Evolutionary conservation across 1,140 invertebrate species (phyloP).

Genomic region (Patella vulgata): DNA sequence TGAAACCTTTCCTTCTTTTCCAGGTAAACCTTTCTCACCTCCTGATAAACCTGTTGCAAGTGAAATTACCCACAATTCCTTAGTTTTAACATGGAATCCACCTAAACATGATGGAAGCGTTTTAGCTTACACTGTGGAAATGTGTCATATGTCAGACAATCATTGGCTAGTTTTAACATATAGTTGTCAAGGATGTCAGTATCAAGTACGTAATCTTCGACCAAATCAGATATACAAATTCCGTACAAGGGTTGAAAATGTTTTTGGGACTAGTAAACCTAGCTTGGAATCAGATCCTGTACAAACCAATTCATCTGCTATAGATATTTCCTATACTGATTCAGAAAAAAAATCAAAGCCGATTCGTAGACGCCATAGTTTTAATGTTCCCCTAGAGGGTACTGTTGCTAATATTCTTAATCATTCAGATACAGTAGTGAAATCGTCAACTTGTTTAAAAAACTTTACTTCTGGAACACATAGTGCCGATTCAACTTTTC

Average conservation of each 20-base stretch:
- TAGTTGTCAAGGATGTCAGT: constrained; percentile 89
- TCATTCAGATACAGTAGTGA: constrained; percentile 6
- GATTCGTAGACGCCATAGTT: constrained; percentile 41
- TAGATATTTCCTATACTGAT: constrained; percentile 13
- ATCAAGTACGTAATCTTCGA: constrained; percentile 86
- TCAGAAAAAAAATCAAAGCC: constrained; percentile 27
- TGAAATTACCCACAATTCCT: constrained; percentile 50
- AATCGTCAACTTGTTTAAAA: constrained; percentile 3
- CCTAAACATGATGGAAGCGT: constrained; percentile 40
- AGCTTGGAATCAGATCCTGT: constrained; percentile 62
- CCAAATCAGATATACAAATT: constrained; percentile 95
- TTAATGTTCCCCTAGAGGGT: constrained; percentile 52
- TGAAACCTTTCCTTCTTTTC: constrained; percentile 18
- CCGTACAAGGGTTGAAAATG: constrained; percentile 95
- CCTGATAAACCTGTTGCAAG: constrained; percentile 34
- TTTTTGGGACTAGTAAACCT: constrained; percentile 93
- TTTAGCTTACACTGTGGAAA: constrained; percentile 56
- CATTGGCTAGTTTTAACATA: constrained; percentile 91
- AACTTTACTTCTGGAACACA: background rate
- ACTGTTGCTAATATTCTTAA: constrained; percentile 46
- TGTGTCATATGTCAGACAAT: constrained; percentile 21
- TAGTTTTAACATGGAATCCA: constrained; percentile 49
- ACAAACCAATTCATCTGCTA: constrained; percentile 21
- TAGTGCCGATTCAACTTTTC: constrained; percentile 4
- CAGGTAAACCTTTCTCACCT: constrained; percentile 55